Evolutionary conservation across 1,140 invertebrate species (phyloP).

Genomic region (Drosophila serrata): DNA sequence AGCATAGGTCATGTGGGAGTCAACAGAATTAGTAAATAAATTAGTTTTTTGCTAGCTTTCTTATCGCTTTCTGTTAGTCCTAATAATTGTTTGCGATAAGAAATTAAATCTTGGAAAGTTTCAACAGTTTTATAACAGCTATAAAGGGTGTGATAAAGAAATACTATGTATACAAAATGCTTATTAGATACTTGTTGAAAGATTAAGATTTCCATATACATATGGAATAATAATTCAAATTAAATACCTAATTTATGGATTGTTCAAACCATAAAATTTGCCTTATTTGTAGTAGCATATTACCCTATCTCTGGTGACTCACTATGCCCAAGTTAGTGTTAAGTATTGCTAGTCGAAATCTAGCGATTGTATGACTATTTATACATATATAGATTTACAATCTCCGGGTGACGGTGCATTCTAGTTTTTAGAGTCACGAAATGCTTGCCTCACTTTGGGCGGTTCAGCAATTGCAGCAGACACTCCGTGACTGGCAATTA

Average conservation of each 20-base stretch:
- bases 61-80: conserved; percentile 4
- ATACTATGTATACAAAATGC: not conserved
- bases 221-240: not conserved
- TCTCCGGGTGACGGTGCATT: conserved; percentile 29
- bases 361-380: not conserved
- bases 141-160: not conserved
- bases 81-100: conserved; percentile 3
- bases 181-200: not conserved
- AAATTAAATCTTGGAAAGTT: not conserved
- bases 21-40: conserved; percentile 13
- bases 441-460: conserved; percentile 39
- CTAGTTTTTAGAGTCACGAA: conserved; percentile 33
- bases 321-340: conserved; percentile 1
- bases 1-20: conserved; percentile 9
- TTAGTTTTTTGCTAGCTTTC: conserved; percentile 3
- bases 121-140: not conserved
- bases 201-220: not conserved
- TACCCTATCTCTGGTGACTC: conserved; percentile 3
- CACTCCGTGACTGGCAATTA: conserved; percentile 49
- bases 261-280: not conserved
- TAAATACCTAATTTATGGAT: not conserved
- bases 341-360: conserved; percentile 1
- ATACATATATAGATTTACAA: conserved; percentile 9
- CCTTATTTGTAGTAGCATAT: not conserved
- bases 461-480: conserved; percentile 31